Conservation (phyloP, 2,888 invertebrate species). For the Agonopterix alstromeriana region DNA sequence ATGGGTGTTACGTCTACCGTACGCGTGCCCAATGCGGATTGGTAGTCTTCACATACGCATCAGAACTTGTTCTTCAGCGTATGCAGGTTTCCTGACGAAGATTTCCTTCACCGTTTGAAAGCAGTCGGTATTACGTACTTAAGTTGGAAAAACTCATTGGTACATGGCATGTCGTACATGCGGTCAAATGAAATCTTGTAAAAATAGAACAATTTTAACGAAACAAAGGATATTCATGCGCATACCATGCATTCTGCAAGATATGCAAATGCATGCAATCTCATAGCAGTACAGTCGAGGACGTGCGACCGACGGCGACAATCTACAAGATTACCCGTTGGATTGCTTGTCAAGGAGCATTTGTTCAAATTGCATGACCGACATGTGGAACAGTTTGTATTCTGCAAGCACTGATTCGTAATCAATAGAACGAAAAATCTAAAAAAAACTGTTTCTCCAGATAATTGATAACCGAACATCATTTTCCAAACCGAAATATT, state of each 20-base stretch:
- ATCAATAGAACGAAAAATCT: no score
- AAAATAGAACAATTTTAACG: neutral
- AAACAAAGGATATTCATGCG: neutral
- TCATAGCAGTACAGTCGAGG: constrained; percentile 18
- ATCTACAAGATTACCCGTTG: constrained; percentile 5
- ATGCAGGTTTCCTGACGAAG: no score
- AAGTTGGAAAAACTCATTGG: neutral
- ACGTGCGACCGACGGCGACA: constrained; percentile 10
- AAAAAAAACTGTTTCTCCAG: no score
- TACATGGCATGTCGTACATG: neutral
- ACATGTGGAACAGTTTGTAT: no score
- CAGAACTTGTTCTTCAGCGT: no score
- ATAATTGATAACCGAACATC: no score
- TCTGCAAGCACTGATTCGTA: no score
- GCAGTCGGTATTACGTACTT: neutral
- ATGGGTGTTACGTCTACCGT: no score
- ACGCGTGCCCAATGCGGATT: no score
- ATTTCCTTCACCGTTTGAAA: no score
- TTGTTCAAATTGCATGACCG: neutral
- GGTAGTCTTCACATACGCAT: no score
- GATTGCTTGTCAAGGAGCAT: constrained; percentile 1
- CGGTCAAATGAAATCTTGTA: neutral
- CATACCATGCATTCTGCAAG: constrained; percentile 8
- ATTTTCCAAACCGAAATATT: no score
- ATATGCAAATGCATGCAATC: constrained; percentile 30